Conservation (phyloP, 2,888 invertebrate genomes). For the Philhelius pedissequus region DNA sequence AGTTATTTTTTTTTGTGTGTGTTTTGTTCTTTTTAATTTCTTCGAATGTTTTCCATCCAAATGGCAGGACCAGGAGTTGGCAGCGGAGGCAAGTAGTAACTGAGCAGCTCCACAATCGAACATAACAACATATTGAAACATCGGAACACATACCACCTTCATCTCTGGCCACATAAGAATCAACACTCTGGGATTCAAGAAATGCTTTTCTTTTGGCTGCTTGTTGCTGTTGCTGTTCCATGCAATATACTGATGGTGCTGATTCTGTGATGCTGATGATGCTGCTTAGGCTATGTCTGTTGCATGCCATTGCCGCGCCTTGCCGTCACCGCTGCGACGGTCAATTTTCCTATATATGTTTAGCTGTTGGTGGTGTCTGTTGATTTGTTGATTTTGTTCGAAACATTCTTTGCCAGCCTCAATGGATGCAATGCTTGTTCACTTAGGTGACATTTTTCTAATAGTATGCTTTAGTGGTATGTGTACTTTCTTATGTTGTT, state of each 20-base stretch:
- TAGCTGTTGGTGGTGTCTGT: constrained; percentile 43
- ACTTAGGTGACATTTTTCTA: constrained; percentile 63
- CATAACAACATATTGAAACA: constrained; percentile 64
- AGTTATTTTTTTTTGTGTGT: background rate
- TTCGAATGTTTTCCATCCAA: constrained; percentile 16
- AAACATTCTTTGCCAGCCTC: constrained; percentile 35
- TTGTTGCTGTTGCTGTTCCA: background rate
- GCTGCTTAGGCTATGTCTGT: constrained; percentile 12
- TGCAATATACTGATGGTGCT: background rate
- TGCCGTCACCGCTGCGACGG: background rate
- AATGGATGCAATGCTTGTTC: constrained; percentile 50
- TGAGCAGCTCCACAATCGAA: constrained; percentile 42
- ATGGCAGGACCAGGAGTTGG: background rate
- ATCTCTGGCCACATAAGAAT: constrained; percentile 47
- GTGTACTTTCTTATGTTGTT: constrained; percentile 10
- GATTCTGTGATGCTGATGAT: constrained; percentile 24
- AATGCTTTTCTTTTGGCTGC: constrained; percentile 3
- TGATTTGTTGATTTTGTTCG: constrained; percentile 41
- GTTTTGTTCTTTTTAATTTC: constrained; percentile 13
- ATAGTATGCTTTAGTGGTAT: constrained; percentile 50
- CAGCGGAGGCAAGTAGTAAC: background rate
- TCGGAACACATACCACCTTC: constrained; percentile 64
- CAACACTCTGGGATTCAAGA: constrained; percentile 26
- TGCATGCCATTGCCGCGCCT: background rate
- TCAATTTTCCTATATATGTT: background rate